Evolutionary conservation across 2,113 vertebrate genomes (phyloP), one percentile per base, ranked within the genome.

Genomic region (Vulpes ferrilata): DNA sequence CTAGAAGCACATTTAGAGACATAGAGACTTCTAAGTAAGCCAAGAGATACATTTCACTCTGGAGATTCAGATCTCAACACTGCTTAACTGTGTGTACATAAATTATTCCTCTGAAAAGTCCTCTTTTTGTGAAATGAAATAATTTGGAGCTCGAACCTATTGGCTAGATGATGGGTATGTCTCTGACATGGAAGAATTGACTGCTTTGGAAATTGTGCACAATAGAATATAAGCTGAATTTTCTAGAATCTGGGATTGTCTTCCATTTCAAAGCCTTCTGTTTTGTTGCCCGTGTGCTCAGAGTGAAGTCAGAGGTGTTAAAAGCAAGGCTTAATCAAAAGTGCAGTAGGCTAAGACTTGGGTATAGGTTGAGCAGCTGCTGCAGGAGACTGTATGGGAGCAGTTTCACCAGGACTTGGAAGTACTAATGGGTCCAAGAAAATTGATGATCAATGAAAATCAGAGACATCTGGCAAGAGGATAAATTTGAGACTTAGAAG

Each of bases 61-160:
- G 97, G 92, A 97, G 97, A 97, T 88, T 97, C 55, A 79, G 78
- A 94, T 93, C 90, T 97, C 92, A 97, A 88, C 92, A 84, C 60
- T 92, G 55, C 69, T 95, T 62, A 20, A 87, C 62, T 92, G 15
- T 94, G 83, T 93, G 81, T 87, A 97, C 71, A 76, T 71, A 93
- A 96, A 95, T 92, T 51, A 96, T 95, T 71, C 30, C 11, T 53
- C 7, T 20, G 53, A 38, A 90, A 92, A 91, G 5, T 9, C 27
- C 93, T 88, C 90, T 96, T 95, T 43, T 93, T 97, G 71, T 82
- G 78, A 95, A 97, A 95, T 76, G 60, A 73, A 95, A 84, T 96
- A 94, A 64, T 94, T 86, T 73, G 83, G 67, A 88, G 90, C 30
- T 92, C 20, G 76, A 92, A 67, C 82, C 81, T 85, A 19, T 88